Percentiles rank a stretch among this genome's conserved stretches.
These are phyloP conservation scores for Andrena bucephala DNA, from an alignment of 2,888 invertebrate species.

Conservation along the genomic window DNA sequence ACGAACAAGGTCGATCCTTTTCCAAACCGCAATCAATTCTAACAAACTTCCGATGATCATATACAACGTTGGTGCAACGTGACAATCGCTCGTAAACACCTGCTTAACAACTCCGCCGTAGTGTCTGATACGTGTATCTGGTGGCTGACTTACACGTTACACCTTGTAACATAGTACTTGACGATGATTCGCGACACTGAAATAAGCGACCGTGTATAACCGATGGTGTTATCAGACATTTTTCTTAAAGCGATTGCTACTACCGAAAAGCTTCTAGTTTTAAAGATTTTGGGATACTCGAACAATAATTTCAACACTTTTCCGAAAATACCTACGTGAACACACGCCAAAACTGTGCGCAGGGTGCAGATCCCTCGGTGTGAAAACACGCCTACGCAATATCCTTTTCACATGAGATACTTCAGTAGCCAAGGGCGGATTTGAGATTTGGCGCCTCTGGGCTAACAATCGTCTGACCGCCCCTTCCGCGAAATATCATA, in stretches of 20 bases:
- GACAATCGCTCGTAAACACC: slow-evolving; percentile 66
- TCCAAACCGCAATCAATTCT: not conserved
- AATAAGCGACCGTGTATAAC: slow-evolving; percentile 41
- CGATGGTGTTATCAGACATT: too few relatives aligned
- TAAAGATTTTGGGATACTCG: not conserved
- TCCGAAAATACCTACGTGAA: too few relatives aligned
- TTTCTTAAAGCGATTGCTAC: too few relatives aligned
- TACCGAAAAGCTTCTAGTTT: slow-evolving; percentile 17
- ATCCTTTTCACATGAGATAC: too few relatives aligned
- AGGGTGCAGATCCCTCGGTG: too few relatives aligned
- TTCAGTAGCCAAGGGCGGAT: too few relatives aligned
- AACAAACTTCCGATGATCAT: slow-evolving; percentile 36
- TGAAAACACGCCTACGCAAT: too few relatives aligned
- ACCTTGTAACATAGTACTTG: slow-evolving; percentile 40
- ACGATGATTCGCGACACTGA: slow-evolving; percentile 57
- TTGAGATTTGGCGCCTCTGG: too few relatives aligned
- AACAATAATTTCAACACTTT: too few relatives aligned
- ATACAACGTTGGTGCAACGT: slow-evolving; percentile 50
- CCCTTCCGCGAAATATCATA: too few relatives aligned
- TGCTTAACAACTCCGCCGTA: slow-evolving; percentile 60
- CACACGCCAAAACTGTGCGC: too few relatives aligned
- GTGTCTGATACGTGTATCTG: slow-evolving; percentile 59
- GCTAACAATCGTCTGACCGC: too few relatives aligned
- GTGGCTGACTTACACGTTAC: slow-evolving; percentile 59
- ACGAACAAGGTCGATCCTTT: not conserved